Base-by-base conservation (phyloP, 1,140 invertebrate species). In the Aphaenogaster rudis region DNA sequence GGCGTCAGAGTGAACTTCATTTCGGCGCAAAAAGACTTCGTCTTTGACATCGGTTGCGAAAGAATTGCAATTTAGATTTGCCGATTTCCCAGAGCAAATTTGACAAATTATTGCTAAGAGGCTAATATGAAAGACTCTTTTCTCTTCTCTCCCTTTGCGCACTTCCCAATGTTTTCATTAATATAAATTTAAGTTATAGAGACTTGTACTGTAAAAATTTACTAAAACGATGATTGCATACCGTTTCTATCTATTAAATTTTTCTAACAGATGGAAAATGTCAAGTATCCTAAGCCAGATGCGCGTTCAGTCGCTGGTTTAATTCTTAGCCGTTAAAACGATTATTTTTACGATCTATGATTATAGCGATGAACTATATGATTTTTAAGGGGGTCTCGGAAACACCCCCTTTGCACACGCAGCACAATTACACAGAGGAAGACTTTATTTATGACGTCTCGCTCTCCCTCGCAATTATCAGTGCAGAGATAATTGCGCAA, bases 41-140 rank as follows among this genome's bases (percentile, higher is more conserved):
- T 86, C 80, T 86, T 86, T 88, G 72, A 88, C 77, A 66, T 86
- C 66, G 39, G 21, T 28, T 42, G 42, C 42, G 79, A 76, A 52
- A 71, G 36, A 54, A 17, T 63, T 36, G 33, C 17, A 42, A 52
- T 71, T 71, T 21, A 45, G 8, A 15, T 15, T 17, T 39, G 36
- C 6, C 36, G 17, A 42, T 57, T 67, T 67, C 3, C 9, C 11
- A 66, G 17, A 48, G 9, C 3, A 48, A 63, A 63, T 63, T 42
- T 71, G 17, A 28, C 0, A 42, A 39, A 52, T 54, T 42, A 39
- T 21, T 36, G 11, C 3, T 76, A 15, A 28, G n/a, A 39, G 13
- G 11, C 11, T 39, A 45, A 63, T 45, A 17, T 9, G n/a, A 36
- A 15, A 28, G 5, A 17, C 6, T 39, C 33, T 9, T 48, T 11